Evolutionary conservation across 2,797 vertebrate species (phyloP), one percentile per base, ranked within the genome.

Genomic region (Capromys pilorides): DNA sequence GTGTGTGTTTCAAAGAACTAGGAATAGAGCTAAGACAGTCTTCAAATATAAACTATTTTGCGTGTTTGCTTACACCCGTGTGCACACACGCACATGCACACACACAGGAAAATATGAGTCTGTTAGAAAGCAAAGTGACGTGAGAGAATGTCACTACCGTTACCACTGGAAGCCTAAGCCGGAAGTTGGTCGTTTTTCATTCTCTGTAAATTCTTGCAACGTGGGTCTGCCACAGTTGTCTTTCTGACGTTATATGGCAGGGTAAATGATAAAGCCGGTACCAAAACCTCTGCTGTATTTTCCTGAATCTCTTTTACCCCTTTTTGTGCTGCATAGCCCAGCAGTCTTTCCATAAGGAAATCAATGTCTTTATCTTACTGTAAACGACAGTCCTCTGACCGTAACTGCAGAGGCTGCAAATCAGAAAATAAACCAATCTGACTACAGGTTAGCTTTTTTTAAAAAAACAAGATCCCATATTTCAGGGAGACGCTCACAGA

Each of bases 221-320:
- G 98, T 96, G 95, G 93, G 96, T 89, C 96, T 97, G 94, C 97
- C 97, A 96, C 94, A 97, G 97, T 95, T 93, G 97, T 94, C 95
- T 93, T 94, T 96, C 91, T 97, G 62, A 94, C 93, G 93, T 96
- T 96, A 90, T 93, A 93, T 97, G 93, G 97, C 97, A 96, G 93
- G 97, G 79, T 96, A 98, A 98, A 96, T 97, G 97, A 96, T 93
- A 97, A 97, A 96, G 97, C 97, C 98, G 97, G 97, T 91, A 95
- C 86, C 96, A 28, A 97, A 97, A 98, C 96, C 91, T 96, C 93
- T 80, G 86, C 93, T 96, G 94, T 39, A n/a, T 33, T 94, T 97
- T 95, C 95, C 95, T 97, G 95, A 97, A 97, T 94, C 88, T 96
- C 86, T 87, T 80, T 93, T 95, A 96, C 86, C 86, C 97, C 97